Evolutionary conservation across 1,140 invertebrate genomes (phyloP).

Genomic region (Polypedilum vanderplanki): DNA sequence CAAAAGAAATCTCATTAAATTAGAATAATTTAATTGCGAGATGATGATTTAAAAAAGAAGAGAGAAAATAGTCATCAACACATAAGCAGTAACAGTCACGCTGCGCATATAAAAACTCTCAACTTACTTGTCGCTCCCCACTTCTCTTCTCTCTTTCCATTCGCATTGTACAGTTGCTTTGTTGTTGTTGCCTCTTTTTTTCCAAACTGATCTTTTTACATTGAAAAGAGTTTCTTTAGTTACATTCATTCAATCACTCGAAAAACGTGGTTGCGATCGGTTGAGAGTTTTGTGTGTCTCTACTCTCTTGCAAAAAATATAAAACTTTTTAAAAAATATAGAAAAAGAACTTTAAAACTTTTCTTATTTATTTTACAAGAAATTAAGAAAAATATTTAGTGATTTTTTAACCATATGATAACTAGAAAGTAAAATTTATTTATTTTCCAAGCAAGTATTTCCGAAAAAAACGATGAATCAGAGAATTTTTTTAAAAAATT

Average conservation of each 20-base stretch:
- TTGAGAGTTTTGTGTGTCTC: not conserved
- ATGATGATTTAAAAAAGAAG: no score
- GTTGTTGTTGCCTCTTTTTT: slow-evolving; percentile 25
- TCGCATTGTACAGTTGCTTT: not conserved
- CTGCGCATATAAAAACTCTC: slow-evolving; percentile 15
- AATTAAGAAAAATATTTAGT: not conserved
- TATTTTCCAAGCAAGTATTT: not conserved
- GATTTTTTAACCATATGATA: no score
- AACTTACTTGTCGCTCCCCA: slow-evolving; percentile 22
- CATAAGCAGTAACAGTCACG: not conserved
- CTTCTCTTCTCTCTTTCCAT: slow-evolving; percentile 22
- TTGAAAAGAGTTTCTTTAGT: slow-evolving; percentile 28
- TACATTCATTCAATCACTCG: slow-evolving; percentile 28
- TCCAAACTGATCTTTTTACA: slow-evolving; percentile 27
- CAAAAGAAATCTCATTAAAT: not conserved
- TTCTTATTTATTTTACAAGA: not conserved
- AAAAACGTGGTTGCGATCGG: slow-evolving; percentile 28
- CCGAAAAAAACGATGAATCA: not conserved
- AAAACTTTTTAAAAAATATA: not conserved
- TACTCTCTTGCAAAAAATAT: not conserved
- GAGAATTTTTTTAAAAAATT: not conserved
- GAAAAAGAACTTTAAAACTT: not conserved
- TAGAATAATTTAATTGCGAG: no score
- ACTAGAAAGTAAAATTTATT: no score
- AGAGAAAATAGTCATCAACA: no score